These are phyloP conservation scores for Neocrepidodera transversa DNA, from an alignment of 2,888 invertebrate species.

Conservation along the genomic window DNA sequence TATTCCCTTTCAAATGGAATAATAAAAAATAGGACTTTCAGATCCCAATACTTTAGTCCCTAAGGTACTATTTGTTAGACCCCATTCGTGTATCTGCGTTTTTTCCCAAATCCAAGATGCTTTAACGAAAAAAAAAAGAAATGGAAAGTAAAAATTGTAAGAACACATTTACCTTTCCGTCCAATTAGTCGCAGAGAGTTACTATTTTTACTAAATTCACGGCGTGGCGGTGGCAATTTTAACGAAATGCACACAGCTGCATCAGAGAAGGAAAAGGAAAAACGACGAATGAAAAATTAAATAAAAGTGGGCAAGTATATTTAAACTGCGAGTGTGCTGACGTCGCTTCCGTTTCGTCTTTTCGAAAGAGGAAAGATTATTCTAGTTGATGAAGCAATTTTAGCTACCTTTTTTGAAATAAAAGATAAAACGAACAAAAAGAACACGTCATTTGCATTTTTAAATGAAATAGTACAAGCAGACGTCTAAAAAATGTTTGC, in stretches of 20 bases:
- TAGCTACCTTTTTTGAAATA: not conserved
- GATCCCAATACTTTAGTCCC: no score
- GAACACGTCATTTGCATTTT: not conserved
- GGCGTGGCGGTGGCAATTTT: slow-evolving; percentile 21
- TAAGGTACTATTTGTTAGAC: no score
- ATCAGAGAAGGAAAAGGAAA: slow-evolving; percentile 13
- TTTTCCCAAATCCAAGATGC: no score
- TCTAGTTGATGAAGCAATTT: slow-evolving; percentile 19
- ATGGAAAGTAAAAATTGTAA: no score
- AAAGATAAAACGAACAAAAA: not conserved
- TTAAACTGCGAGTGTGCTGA: slow-evolving; percentile 15
- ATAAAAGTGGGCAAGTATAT: slow-evolving; percentile 17
- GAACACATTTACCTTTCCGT: slow-evolving; percentile 35
- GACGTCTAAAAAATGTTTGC: not conserved
- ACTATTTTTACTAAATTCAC: slow-evolving; percentile 41
- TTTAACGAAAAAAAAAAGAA: no score
- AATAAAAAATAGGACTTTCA: no score
- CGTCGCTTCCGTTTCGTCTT: slow-evolving; percentile 17
- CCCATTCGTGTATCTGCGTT: no score
- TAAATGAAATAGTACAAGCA: not conserved
- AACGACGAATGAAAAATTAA: slow-evolving; percentile 24
- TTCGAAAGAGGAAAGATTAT: not conserved
- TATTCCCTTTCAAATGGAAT: no score
- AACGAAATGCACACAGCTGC: slow-evolving; percentile 43
- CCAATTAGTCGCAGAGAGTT: slow-evolving; percentile 37